Percentiles rank a stretch among this genome's conserved stretches.
Conservation (phyloP, 2,888 invertebrate genomes). For the Parascotia fuliginaria region DNA sequence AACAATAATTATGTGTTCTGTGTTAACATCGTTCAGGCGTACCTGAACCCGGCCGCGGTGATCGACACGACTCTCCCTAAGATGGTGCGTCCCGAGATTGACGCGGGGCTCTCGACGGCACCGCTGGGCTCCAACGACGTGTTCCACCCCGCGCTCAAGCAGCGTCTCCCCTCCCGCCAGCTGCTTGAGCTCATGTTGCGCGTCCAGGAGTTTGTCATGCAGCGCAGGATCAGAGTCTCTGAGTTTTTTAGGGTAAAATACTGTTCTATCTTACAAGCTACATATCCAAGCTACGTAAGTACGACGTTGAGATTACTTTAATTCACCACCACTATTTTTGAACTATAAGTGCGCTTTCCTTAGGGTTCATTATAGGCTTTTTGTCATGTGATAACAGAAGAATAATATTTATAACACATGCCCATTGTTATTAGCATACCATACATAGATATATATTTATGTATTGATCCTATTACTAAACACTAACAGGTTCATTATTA, state of each 20-base stretch:
- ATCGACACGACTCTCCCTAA: conserved; percentile 90
- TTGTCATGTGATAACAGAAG: too few species aligned
- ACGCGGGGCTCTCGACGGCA: conserved; percentile 73
- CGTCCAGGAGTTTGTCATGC: conserved; percentile 88
- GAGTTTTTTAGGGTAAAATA: conserved; percentile 87
- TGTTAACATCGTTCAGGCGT: conserved; percentile 53
- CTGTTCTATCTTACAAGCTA: neutral
- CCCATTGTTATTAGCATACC: too few species aligned
- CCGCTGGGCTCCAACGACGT: conserved; percentile 79
- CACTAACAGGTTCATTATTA: too few species aligned
- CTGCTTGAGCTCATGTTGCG: conserved; percentile 86
- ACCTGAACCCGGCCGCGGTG: conserved; percentile 86
- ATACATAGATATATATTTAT: too few species aligned
- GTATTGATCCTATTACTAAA: too few species aligned
- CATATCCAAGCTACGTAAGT: neutral
- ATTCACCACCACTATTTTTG: too few species aligned
- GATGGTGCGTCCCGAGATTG: conserved; percentile 88
- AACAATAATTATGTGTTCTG: too few species aligned
- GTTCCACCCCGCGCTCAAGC: conserved; percentile 87
- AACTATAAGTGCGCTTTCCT: too few species aligned
- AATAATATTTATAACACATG: too few species aligned
- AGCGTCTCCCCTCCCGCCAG: conserved; percentile 76
- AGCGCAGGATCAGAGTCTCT: conserved; percentile 87
- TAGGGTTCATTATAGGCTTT: too few species aligned
- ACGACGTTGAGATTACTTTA: too few species aligned